These are phyloP conservation scores for Dendrocincla tyrannina DNA, from an alignment of 2,797 vertebrate species.

Conservation along the genomic window DNA sequence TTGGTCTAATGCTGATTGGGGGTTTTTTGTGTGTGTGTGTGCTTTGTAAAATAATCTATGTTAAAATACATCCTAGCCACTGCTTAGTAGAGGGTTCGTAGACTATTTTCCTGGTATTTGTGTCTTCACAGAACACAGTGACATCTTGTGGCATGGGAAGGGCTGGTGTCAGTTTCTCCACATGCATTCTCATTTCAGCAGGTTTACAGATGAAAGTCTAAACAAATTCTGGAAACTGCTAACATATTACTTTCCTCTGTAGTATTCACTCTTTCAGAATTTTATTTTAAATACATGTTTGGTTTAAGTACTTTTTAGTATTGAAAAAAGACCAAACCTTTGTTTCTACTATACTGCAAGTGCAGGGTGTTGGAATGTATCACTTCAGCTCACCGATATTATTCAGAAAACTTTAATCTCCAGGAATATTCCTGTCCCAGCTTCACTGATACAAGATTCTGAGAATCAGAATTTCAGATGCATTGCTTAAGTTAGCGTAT, in stretches of 20 bases:
- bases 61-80: background rate
- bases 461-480: background rate
- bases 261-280: background rate
- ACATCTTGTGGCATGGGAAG: conserved; percentile 35
- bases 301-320: background rate
- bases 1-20: background rate
- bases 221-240: background rate
- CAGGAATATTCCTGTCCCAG: background rate
- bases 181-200: background rate
- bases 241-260: background rate
- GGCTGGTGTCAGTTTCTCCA: background rate
- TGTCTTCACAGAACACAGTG: conserved; percentile 23
- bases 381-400: background rate
- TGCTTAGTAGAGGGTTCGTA: background rate
- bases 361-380: background rate
- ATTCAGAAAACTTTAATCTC: background rate
- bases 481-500: background rate
- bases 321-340: background rate
- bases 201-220: background rate
- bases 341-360: background rate
- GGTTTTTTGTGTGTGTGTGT: background rate
- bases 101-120: background rate
- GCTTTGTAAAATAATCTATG: background rate
- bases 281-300: background rate
- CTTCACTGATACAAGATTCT: background rate